A percentile compares a stretch with the other conserved stretches of the same genome.
Conservation (phyloP, 35 echinoderm and acorn worm species). For the Lytechinus variegatus region DNA sequence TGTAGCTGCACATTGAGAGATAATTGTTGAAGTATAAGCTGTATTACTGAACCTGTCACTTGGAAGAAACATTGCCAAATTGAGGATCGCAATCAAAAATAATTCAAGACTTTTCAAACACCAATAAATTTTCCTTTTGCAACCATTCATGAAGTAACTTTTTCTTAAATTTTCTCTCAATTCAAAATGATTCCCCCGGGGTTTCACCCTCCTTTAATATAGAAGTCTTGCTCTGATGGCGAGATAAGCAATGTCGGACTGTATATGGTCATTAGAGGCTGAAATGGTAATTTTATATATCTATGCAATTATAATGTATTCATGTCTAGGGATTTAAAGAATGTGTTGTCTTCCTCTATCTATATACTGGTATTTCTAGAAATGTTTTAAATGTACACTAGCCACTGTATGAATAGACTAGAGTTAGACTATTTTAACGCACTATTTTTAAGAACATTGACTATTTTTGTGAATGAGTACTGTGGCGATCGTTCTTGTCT, state of each 20-base stretch:
- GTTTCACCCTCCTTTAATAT: too few relatives aligned
- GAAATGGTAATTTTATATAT: not conserved
- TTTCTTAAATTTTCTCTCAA: too few relatives aligned
- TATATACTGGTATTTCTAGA: not conserved
- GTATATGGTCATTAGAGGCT: not conserved
- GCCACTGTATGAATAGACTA: not conserved
- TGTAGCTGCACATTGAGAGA: too few relatives aligned
- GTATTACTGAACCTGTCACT: too few relatives aligned
- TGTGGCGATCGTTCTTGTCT: not conserved
- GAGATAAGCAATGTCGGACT: not conserved
- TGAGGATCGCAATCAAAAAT: too few relatives aligned
- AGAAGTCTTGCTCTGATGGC: too few relatives aligned
- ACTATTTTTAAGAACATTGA: not conserved
- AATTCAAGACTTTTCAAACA: too few relatives aligned
- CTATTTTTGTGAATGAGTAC: not conserved
- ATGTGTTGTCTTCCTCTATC: not conserved
- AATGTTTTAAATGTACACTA: not conserved
- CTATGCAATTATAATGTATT: not conserved
- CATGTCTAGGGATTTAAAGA: not conserved
- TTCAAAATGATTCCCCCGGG: too few relatives aligned
- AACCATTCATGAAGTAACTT: too few relatives aligned
- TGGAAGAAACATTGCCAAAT: too few relatives aligned
- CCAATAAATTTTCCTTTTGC: too few relatives aligned
- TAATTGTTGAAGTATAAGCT: too few relatives aligned
- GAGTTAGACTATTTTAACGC: not conserved